Conservation (phyloP, 2,797 vertebrate species). For the Mormyrus hasselquistii region DNA sequence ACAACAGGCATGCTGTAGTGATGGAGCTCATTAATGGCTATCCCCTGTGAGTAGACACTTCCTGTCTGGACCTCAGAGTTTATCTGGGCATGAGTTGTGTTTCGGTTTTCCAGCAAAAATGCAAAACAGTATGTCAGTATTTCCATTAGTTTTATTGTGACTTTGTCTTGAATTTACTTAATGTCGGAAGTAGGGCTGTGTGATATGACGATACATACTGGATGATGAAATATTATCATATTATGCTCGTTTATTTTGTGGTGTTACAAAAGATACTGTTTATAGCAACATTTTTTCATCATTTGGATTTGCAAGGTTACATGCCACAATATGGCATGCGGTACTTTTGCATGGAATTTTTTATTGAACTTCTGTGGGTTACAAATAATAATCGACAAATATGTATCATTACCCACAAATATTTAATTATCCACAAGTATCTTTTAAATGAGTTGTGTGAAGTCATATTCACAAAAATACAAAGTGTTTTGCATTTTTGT, state of each 20-base stretch:
- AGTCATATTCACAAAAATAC: neutral
- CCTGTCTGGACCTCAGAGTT: neutral
- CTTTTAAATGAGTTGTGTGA: neutral
- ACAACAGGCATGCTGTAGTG: conserved; percentile 89
- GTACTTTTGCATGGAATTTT: neutral
- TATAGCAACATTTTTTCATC: neutral
- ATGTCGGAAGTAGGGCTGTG: neutral
- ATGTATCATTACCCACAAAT: neutral
- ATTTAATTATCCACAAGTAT: too few relatives aligned
- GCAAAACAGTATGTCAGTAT: too few relatives aligned
- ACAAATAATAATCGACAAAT: neutral
- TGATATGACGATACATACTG: neutral
- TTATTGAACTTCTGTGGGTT: neutral
- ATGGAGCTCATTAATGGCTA: conserved; percentile 95
- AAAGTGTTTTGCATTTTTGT: neutral
- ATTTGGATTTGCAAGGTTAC: neutral
- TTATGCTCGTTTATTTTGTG: neutral
- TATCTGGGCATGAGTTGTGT: neutral
- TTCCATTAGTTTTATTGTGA: neutral
- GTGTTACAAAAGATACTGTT: neutral
- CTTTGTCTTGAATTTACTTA: neutral
- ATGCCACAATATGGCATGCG: neutral
- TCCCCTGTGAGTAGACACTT: conserved; percentile 78
- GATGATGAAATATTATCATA: neutral
- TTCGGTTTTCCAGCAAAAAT: too few relatives aligned